A percentile compares a stretch with the other conserved stretches of the same genome.
Evolutionary conservation across 2,888 invertebrate genomes (phyloP).

Genomic region (Oscheius sp.): DNA sequence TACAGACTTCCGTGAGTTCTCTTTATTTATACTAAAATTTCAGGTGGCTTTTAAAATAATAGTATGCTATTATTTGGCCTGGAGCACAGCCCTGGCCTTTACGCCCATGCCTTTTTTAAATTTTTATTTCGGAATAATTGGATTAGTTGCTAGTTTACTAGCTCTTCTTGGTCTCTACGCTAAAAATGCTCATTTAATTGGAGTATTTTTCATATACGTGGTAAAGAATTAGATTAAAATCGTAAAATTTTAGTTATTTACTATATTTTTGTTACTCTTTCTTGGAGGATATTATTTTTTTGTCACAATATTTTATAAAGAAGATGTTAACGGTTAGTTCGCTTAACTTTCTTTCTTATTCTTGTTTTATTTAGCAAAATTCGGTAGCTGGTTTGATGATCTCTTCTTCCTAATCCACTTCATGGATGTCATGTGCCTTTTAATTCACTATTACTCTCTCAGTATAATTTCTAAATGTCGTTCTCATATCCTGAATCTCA

Average conservation of each 20-base stretch:
- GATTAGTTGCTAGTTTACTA: slow-evolving; percentile 30
- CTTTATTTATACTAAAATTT: slow-evolving; percentile 1
- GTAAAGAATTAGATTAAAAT: slow-evolving; percentile 21
- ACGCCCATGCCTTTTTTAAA: slow-evolving; percentile 38
- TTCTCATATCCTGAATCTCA: slow-evolving; percentile 20
- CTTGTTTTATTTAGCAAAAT: slow-evolving; percentile 33
- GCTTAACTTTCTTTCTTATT: not conserved
- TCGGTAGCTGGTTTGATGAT: slow-evolving; percentile 41
- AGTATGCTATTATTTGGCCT: slow-evolving; percentile 39
- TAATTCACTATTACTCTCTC: slow-evolving; percentile 40
- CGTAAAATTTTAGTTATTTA: slow-evolving; percentile 38
- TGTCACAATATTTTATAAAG: slow-evolving; percentile 31
- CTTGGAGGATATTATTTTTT: slow-evolving; percentile 54
- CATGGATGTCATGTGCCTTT: slow-evolving; percentile 39
- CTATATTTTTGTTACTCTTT: slow-evolving; percentile 47
- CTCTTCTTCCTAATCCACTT: slow-evolving; percentile 48
- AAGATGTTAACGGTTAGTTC: slow-evolving; percentile 1
- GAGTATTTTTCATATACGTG: slow-evolving; percentile 41
- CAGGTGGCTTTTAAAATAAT: slow-evolving; percentile 41
- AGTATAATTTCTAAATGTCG: slow-evolving; percentile 43
- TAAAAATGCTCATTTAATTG: slow-evolving; percentile 32
- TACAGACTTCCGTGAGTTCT: slow-evolving; percentile 18
- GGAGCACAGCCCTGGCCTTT: slow-evolving; percentile 34
- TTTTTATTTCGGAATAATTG: slow-evolving; percentile 37
- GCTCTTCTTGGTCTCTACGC: slow-evolving; percentile 33